A percentile compares a stretch with the other conserved stretches of the same genome.
These are phyloP conservation scores for Drosophila azteca DNA, from an alignment of 1,140 invertebrate species.

Conservation along the genomic window DNA sequence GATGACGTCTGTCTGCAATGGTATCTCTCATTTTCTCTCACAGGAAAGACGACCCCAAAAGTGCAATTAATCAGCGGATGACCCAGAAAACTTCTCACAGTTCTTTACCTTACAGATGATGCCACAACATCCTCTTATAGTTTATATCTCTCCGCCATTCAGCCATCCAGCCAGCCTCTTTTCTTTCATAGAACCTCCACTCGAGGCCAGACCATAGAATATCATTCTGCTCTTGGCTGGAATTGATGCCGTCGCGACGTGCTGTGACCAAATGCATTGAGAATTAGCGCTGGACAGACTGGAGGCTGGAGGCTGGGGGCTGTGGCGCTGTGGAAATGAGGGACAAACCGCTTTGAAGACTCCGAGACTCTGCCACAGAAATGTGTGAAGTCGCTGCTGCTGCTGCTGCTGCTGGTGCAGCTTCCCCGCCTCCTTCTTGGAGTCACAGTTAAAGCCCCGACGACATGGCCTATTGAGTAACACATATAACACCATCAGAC, in stretches of 20 bases:
- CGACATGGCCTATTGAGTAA: constrained; percentile 74
- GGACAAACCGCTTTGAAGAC: constrained; percentile 40
- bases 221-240: not conserved
- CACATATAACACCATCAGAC: constrained; percentile 17
- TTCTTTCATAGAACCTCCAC: constrained; percentile 2
- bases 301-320: not conserved
- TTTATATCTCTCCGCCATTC: no score
- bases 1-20: not conserved
- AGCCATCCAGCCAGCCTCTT: no score
- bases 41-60: constrained; percentile 26
- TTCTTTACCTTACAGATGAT: constrained; percentile 4
- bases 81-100: constrained; percentile 52
- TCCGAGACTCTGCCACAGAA: constrained; percentile 11
- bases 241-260: constrained; percentile 47
- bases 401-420: not conserved
- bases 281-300: constrained; percentile 50
- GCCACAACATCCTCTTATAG: no score
- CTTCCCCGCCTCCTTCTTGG: not conserved
- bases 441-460: constrained; percentile 63
- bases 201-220: no score
- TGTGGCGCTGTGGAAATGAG: no score
- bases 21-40: constrained; percentile 22
- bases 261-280: constrained; percentile 56
- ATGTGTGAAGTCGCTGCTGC: constrained; percentile 33
- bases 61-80: constrained; percentile 69